phyloP scores from a whole-genome alignment of 2,888 invertebrate genomes.

The Caradrina clavipalpis region DNA sequence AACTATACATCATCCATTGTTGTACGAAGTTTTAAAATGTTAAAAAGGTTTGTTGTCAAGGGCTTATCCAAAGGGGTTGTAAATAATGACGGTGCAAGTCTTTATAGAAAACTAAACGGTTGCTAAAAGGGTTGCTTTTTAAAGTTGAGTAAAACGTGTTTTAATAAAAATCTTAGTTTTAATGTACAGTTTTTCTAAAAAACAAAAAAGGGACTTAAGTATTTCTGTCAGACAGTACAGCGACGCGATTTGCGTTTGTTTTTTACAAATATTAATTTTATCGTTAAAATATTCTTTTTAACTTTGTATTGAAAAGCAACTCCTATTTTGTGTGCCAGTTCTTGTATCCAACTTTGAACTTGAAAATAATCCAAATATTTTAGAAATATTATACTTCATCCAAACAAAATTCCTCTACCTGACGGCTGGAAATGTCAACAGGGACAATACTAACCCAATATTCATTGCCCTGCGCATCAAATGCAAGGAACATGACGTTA shows the following conservation, averaged over 20 bases:
- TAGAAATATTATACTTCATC: neutral
- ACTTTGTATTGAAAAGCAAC: neutral
- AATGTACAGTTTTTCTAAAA: conserved; percentile 9
- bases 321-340: neutral
- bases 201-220: neutral
- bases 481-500: conserved; percentile 62
- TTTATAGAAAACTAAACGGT: conserved; percentile 87
- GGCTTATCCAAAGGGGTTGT: conserved; percentile 88
- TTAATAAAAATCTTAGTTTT: conserved; percentile 31
- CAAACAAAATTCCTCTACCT: neutral
- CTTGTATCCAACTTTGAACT: neutral
- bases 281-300: neutral
- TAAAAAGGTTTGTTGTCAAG: conserved; percentile 90
- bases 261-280: neutral
- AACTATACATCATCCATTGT: conserved; percentile 86
- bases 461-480: conserved; percentile 39
- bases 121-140: conserved; percentile 68
- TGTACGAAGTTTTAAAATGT: conserved; percentile 87
- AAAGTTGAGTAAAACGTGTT: conserved; percentile 56
- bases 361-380: neutral
- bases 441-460: conserved; percentile 26
- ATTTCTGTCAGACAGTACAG: neutral
- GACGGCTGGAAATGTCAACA: neutral
- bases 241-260: neutral
- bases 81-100: conserved; percentile 90